Percentiles rank a stretch among this genome's conserved stretches.
These are phyloP conservation scores for Spodoptera exigua DNA, from an alignment of 2,888 invertebrate species.

Conservation along the genomic window DNA sequence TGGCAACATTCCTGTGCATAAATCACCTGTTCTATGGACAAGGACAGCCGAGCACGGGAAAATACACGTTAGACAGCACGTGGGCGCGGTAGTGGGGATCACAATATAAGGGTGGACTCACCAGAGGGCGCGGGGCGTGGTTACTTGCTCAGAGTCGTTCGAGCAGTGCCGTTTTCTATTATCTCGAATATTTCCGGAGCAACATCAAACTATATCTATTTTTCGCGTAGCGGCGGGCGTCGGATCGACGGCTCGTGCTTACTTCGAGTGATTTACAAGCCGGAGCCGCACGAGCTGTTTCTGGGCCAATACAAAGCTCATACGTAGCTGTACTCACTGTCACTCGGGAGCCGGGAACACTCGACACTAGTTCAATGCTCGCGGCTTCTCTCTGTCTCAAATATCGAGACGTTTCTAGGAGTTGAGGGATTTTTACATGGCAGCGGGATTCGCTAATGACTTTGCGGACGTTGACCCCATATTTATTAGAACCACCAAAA, in stretches of 20 bases:
- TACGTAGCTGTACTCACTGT: slow-evolving; percentile 67
- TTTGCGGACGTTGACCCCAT: slow-evolving; percentile 39
- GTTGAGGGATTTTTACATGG: slow-evolving; percentile 27
- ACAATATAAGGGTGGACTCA: slow-evolving; percentile 71
- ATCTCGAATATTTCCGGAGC: slow-evolving; percentile 81
- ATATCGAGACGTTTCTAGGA: slow-evolving; percentile 42
- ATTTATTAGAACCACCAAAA: slow-evolving; percentile 29
- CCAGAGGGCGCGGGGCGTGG: slow-evolving; percentile 81
- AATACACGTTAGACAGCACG: slow-evolving; percentile 61
- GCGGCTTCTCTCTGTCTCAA: slow-evolving; percentile 51
- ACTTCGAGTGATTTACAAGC: slow-evolving; percentile 82
- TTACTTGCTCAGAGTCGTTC: slow-evolving; percentile 72
- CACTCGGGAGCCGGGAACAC: slow-evolving; percentile 47
- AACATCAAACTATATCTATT: slow-evolving; percentile 85
- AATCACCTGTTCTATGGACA: slow-evolving; percentile 74
- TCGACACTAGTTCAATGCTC: slow-evolving; percentile 77
- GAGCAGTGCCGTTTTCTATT: slow-evolving; percentile 79
- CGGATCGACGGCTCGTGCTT: slow-evolving; percentile 74
- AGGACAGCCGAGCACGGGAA: slow-evolving; percentile 61
- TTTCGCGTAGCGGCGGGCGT: slow-evolving; percentile 82
- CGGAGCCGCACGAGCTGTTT: slow-evolving; percentile 77
- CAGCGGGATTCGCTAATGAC: slow-evolving; percentile 30
- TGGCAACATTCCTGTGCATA: slow-evolving; percentile 72
- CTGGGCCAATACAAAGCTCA: slow-evolving; percentile 80
- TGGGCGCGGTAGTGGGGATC: slow-evolving; percentile 63